Evolutionary conservation across 2,888 invertebrate species (phyloP).

Genomic region (Drosophila antonietae): DNA sequence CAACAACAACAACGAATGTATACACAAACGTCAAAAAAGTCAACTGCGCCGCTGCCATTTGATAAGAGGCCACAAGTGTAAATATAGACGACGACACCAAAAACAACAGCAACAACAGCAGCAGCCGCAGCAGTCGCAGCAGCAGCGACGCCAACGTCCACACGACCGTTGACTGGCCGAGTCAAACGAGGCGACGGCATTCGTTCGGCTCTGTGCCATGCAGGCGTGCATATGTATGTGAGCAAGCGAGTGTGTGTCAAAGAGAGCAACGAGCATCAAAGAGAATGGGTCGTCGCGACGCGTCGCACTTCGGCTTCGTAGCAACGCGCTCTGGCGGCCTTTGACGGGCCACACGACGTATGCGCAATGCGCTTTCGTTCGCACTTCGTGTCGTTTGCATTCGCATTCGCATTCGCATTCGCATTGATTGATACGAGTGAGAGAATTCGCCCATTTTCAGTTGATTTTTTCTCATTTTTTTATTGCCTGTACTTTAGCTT

Average conservation of each 20-base stretch:
- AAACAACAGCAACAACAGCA: conserved; percentile 37
- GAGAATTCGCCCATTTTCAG: conserved; percentile 35
- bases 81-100: conserved; percentile 76
- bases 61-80: conserved; percentile 82
- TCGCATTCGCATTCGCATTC: conserved; percentile 10
- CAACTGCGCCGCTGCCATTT: conserved; percentile 82
- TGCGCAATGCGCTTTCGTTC: conserved; percentile 62
- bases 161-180: conserved; percentile 61
- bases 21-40: conserved; percentile 79
- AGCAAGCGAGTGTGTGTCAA: conserved; percentile 20
- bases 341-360: conserved; percentile 54
- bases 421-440: conserved; percentile 52
- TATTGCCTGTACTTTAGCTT: conserved; percentile 62
- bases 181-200: conserved; percentile 47
- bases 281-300: conserved; percentile 11
- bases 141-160: conserved; percentile 60
- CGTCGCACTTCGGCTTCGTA: background rate
- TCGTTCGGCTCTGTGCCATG: conserved; percentile 24
- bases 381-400: conserved; percentile 13
- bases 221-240: conserved; percentile 1
- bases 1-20: conserved; percentile 54
- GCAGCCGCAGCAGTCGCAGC: conserved; percentile 27
- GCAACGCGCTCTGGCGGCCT: conserved; percentile 30
- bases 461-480: background rate
- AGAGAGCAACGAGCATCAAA: conserved; percentile 37